Conservation (phyloP, 2,888 invertebrate genomes). For the Lasioglossum marginatum region DNA sequence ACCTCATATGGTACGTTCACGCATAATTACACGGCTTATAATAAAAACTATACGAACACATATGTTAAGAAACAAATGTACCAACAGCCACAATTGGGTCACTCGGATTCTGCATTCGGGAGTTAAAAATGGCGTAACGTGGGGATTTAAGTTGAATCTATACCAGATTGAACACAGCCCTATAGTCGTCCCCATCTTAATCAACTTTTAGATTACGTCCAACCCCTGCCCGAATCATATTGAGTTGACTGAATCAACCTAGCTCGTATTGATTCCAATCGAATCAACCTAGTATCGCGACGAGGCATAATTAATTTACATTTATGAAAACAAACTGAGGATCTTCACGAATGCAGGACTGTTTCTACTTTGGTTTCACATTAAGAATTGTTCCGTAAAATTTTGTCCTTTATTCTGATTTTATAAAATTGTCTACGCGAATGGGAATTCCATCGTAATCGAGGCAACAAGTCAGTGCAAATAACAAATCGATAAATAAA, state of each 20-base stretch:
- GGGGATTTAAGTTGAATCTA: background rate
- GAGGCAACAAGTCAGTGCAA: no score
- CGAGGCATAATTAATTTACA: background rate
- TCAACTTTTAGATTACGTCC: background rate
- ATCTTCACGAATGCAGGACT: background rate
- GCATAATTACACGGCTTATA: background rate
- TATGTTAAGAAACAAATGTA: background rate
- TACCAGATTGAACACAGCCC: background rate
- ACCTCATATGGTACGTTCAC: background rate
- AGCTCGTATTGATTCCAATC: background rate
- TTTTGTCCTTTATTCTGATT: background rate
- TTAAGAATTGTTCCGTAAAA: background rate
- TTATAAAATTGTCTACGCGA: background rate
- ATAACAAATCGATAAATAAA: background rate
- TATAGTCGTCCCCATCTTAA: background rate
- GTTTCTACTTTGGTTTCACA: background rate
- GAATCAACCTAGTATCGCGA: background rate
- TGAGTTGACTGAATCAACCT: background rate
- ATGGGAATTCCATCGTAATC: no score
- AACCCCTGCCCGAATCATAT: background rate
- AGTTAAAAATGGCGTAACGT: slow-evolving; percentile 1
- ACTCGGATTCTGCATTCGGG: background rate
- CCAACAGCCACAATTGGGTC: background rate
- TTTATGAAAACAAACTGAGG: background rate
- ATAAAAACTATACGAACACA: background rate